phyloP scores from a whole-genome alignment of 2,113 vertebrate species.

The Ctenodactylus gundi region DNA sequence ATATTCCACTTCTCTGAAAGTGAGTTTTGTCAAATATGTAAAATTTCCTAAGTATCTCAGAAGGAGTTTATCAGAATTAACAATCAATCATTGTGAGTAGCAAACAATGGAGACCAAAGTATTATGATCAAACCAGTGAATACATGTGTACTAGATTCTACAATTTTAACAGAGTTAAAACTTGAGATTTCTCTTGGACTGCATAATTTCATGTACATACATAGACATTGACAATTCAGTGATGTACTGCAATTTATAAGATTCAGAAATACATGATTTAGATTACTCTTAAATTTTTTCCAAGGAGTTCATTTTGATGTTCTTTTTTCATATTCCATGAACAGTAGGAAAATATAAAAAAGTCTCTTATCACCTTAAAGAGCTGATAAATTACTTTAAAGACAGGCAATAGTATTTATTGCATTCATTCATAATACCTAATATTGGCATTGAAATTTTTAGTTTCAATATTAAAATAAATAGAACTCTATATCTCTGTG shows the following conservation, averaged over 20 bases:
- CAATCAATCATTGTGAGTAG: background rate
- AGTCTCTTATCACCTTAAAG: background rate
- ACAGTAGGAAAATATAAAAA: background rate
- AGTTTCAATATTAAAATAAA: background rate
- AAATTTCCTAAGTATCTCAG: background rate
- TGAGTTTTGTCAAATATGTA: background rate
- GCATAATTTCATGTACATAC: background rate
- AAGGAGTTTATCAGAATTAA: background rate
- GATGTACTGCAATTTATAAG: background rate
- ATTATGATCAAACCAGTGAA: slow-evolving; percentile 1
- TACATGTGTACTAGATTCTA: background rate
- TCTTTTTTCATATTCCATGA: background rate
- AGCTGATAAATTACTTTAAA: background rate
- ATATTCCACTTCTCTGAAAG: slow-evolving; percentile 21
- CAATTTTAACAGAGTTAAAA: background rate
- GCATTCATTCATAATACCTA: background rate
- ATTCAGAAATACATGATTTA: background rate
- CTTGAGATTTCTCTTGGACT: background rate
- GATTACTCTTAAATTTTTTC: background rate
- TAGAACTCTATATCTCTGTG: background rate
- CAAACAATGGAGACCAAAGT: background rate
- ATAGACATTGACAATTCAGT: background rate
- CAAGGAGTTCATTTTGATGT: background rate
- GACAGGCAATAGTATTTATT: background rate
- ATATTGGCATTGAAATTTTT: background rate